Base-by-base conservation (phyloP, 2,113 vertebrate species). In the Notothenia coriiceps region DNA sequence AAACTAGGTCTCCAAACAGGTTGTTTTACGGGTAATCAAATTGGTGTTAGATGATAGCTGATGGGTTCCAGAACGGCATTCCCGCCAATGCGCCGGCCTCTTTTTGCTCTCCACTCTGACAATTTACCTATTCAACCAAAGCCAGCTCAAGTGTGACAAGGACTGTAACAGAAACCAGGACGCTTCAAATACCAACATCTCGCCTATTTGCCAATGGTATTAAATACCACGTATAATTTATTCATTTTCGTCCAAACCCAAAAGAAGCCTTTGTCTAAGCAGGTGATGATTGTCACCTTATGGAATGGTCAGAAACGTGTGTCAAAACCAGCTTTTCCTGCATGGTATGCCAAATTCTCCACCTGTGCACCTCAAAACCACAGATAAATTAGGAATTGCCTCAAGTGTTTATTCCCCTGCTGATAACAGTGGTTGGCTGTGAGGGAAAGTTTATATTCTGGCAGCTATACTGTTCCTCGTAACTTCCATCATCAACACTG, bases 391-490 rank as follows among this genome's bases (percentile, higher is more conserved):
- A 79, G 70, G 74, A 61, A 84, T 68, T 51, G 15, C 64, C 59
- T 74, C 52, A 68, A 62, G 65, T 79, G 25, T 85, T 86, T 69
- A 71, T 70, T 57, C 13, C 67, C 55, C 17, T 70, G 25, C 33
- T 84, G 62, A 49, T 69, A 77, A 63, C 49, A 43, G 25, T 25
- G 35, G 50, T 67, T 67, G 50, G 56, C 64, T 43, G 18, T 33
- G 15, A 44, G 47, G 52, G 11, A 20, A 61, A 17, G 5, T 61
- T 87, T 86, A 86, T 66, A 59, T 64, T 80, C 33, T 63, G n/a
- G 71, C 67, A 46, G 71, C 56, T 44, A 52, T 61, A 77, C 60
- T 83, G 74, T 62, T 64, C 12, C 65, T 77, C 55, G 15, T 86
- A 79, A 82, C 47, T 70, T 71, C 70, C 47, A 46, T 74, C 59